Conservation (phyloP, 1,140 invertebrate genomes). For the Hyles vespertilio region DNA sequence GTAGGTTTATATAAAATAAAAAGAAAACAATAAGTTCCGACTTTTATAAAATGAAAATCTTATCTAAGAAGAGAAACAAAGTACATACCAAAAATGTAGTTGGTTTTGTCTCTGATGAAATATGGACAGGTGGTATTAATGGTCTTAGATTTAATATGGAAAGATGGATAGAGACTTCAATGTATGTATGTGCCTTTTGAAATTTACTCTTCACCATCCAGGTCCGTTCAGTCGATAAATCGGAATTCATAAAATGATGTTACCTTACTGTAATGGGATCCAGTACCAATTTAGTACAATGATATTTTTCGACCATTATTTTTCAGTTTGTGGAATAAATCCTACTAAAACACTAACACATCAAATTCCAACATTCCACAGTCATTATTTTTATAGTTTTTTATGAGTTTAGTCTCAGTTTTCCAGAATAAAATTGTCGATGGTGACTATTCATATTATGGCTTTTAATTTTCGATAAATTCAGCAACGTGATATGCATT, state of each 20-base stretch:
- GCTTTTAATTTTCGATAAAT: background rate
- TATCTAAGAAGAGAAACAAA: constrained; percentile 6
- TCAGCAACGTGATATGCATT: background rate
- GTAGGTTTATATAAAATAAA: constrained; percentile 2
- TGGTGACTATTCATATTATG: constrained; percentile 1
- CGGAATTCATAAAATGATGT: constrained; percentile 34
- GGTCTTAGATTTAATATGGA: background rate
- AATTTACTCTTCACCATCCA: constrained; percentile 52
- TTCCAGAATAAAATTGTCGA: constrained; percentile 8
- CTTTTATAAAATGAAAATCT: constrained; percentile 1
- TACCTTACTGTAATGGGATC: constrained; percentile 19
- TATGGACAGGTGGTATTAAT: background rate
- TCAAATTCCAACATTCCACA: constrained; percentile 53
- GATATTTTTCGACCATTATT: background rate
- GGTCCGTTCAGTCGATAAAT: constrained; percentile 39
- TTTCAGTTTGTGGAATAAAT: constrained; percentile 6
- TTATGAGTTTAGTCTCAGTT: constrained; percentile 11
- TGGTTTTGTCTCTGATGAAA: background rate
- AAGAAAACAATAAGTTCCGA: background rate
- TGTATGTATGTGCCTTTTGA: constrained; percentile 49
- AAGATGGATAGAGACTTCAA: constrained; percentile 17
- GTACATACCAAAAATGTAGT: constrained; percentile 23
- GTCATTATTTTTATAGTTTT: constrained; percentile 46
- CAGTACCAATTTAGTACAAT: background rate
- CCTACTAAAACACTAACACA: constrained; percentile 15